Conservation (phyloP, 2,113 vertebrate genomes). For the Podarcis muralis region DNA sequence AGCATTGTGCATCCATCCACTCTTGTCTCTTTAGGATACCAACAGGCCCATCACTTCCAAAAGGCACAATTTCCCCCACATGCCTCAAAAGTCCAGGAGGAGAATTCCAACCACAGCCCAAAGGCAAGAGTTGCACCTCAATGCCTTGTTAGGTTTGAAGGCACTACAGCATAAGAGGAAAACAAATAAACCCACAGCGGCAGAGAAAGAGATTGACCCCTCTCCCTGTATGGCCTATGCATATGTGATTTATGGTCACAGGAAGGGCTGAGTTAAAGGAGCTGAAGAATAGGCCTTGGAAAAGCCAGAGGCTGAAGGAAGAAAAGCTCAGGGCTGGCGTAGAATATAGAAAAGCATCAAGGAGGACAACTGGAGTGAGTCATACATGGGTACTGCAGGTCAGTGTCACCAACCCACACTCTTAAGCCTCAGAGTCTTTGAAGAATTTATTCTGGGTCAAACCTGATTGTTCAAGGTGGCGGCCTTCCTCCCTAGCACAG, state of each 20-base stretch:
- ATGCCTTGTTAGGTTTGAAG: conserved; percentile 26
- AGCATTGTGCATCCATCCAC: background rate
- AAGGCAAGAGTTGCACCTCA: background rate
- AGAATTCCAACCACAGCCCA: background rate
- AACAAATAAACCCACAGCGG: too few species aligned
- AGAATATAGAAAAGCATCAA: background rate
- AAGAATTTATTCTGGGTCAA: background rate
- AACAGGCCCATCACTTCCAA: background rate
- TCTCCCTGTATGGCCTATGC: background rate
- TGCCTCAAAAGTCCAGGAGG: background rate
- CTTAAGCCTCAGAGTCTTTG: background rate
- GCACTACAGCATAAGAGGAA: background rate
- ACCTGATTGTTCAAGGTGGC: background rate
- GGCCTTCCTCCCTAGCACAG: background rate
- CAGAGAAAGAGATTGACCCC: background rate
- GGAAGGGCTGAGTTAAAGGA: conserved; percentile 19
- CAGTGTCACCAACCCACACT: background rate
- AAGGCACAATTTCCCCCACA: conserved; percentile 46
- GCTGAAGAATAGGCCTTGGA: background rate
- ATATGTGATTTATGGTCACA: background rate
- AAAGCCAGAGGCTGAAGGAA: background rate
- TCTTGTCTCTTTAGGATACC: background rate
- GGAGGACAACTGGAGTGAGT: background rate
- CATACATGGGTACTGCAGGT: background rate
- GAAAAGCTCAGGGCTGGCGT: background rate